Evolutionary conservation across 2,888 invertebrate species (phyloP).

Genomic region (Aphrophora alni): DNA sequence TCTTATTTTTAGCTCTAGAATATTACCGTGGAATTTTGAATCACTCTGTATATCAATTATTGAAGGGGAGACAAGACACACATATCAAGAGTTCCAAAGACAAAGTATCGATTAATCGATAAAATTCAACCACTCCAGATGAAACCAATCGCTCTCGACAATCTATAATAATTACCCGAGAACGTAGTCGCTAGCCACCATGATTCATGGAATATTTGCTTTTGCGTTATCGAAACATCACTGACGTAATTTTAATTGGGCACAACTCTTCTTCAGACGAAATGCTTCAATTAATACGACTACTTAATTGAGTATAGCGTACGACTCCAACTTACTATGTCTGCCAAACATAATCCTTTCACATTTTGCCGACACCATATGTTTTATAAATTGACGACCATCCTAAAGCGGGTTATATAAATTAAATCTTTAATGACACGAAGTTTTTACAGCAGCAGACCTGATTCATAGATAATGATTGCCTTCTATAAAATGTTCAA

Average conservation of each 20-base stretch:
- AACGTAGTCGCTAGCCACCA: not conserved
- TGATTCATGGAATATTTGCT: constrained; percentile 6
- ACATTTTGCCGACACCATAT: constrained; percentile 1
- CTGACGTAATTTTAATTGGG: constrained; percentile 9
- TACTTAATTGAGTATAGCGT: not conserved
- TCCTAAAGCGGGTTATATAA: constrained; percentile 5
- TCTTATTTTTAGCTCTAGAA: too few relatives aligned
- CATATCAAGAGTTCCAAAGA: too few relatives aligned
- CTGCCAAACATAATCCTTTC: not conserved
- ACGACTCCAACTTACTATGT: not conserved
- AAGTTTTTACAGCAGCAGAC: not conserved
- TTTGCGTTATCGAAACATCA: not conserved
- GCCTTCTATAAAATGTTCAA: not conserved
- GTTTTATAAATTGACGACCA: not conserved
- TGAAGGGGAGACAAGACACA: too few relatives aligned
- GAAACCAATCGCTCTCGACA: not conserved
- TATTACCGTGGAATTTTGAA: too few relatives aligned
- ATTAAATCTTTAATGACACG: constrained; percentile 9
- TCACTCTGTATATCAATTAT: too few relatives aligned
- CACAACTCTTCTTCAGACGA: constrained; percentile 6
- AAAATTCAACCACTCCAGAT: not conserved
- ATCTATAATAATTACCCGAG: not conserved
- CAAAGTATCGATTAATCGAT: not conserved
- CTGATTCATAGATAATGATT: constrained; percentile 6
- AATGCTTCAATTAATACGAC: constrained; percentile 2